Evolutionary conservation across 2,113 vertebrate species (phyloP), one percentile per base, ranked within the genome.

Genomic region (Ptilorrhoa leucosticta): DNA sequence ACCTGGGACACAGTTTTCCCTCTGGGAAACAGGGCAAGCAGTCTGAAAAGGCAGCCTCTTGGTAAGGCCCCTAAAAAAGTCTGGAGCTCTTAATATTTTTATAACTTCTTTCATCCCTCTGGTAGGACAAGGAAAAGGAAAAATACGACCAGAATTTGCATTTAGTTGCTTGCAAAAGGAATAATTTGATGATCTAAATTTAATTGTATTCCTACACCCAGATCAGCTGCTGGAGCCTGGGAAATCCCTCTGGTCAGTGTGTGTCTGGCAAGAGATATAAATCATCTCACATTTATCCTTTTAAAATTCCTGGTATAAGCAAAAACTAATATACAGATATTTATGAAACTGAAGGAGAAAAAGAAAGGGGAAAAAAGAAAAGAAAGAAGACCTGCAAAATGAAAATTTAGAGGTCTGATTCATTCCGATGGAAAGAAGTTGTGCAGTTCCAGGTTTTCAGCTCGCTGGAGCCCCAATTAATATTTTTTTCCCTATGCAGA

Each of bases 101-200:
- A 53, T 44, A 31, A 66, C 11, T 15, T 8, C 44, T 77, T 26
- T 61, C 51, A 33, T 75, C 9, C 37, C 8, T 4, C 56, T 75
- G 27, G 33, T 57, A 42, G 35, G 44, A 45, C 0, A 2, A 57
- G 19, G 2, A 71, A 65, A 83, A 87, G 23, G n/a, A 42, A 16
- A 75, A 75, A 63, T 2, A 26, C 0, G 0, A 45, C 4, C 11
- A 23, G 37, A 58, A 87, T 50, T 75, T 78, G 15, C 17, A 40
- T 61, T 69, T 37, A 45, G 54, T 39, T 11, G 1, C 77, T 87
- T 45, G 40, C 11, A 33, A 72, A 56, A 73, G 24, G 22, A 53
- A 53, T 80, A 21, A 48, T 69, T 60, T 27, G 27, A 30, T 39
- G 16, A 33, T 11, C 8, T 35, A 28, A 42, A 65, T 39, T 23